Percentiles rank a stretch among this genome's conserved stretches.
These are phyloP conservation scores for Andrena flavipes DNA, from an alignment of 2,888 invertebrate species.

Conservation along the genomic window DNA sequence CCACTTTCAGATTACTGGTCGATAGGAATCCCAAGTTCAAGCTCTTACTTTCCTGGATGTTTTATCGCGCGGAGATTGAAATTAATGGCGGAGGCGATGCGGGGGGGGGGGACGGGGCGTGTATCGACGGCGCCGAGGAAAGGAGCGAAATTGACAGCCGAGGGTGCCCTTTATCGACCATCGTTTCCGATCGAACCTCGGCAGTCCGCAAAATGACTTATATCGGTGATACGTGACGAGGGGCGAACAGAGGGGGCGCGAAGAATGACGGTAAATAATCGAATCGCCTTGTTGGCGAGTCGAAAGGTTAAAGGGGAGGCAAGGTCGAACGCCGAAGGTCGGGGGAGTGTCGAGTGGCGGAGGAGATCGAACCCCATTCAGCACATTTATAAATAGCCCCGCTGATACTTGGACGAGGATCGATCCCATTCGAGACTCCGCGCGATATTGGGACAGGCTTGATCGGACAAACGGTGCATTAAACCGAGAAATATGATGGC, in stretches of 20 bases:
- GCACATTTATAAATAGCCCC: conserved; percentile 36
- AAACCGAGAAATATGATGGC: conserved; percentile 50
- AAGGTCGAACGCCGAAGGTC: conserved; percentile 58
- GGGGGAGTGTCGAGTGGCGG: conserved; percentile 5
- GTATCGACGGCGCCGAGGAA: neutral
- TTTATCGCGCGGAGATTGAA: too few relatives aligned
- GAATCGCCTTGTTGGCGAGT: conserved; percentile 23
- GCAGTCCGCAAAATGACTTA: conserved; percentile 18
- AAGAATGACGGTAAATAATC: conserved; percentile 50
- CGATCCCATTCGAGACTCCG: neutral
- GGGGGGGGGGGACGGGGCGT: too few relatives aligned
- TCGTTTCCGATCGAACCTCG: conserved; percentile 6
- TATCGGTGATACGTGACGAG: conserved; percentile 15
- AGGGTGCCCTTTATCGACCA: conserved; percentile 11
- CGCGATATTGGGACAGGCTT: neutral
- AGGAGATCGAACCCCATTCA: conserved; percentile 28
- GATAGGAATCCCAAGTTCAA: too few relatives aligned
- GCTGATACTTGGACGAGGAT: neutral
- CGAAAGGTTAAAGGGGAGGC: conserved; percentile 59
- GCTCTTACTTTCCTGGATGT: too few relatives aligned
- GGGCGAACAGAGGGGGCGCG: conserved; percentile 17
- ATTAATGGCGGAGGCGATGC: too few relatives aligned
- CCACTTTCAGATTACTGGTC: too few relatives aligned
- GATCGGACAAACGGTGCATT: conserved; percentile 22
- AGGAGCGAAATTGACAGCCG: neutral